These are phyloP conservation scores for Euwallacea similis DNA, from an alignment of 1,140 invertebrate genomes.

Conservation along the genomic window DNA sequence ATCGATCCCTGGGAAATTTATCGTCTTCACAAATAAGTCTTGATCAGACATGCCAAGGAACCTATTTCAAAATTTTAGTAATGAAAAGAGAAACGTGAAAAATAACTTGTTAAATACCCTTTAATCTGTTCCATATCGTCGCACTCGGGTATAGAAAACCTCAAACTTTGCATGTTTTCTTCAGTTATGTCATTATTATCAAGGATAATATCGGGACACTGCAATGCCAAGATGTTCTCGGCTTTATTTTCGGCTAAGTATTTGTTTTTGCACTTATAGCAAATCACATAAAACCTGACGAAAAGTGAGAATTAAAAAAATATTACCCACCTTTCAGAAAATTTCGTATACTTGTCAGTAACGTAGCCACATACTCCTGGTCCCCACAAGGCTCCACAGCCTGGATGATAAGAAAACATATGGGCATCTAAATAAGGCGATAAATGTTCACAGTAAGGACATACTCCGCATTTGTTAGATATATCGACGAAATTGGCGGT, in stretches of 20 bases:
- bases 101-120: constrained; percentile 22
- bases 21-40: constrained; percentile 52
- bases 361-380: constrained; percentile 56
- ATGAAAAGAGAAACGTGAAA: neutral
- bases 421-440: constrained; percentile 51
- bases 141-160: constrained; percentile 43
- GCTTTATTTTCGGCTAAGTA: constrained; percentile 48
- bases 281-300: constrained; percentile 55
- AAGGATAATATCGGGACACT: constrained; percentile 50
- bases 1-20: constrained; percentile 55
- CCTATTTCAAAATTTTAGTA: constrained; percentile 14
- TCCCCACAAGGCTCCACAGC: constrained; percentile 55
- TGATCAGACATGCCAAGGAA: constrained; percentile 37
- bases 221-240: constrained; percentile 35
- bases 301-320: constrained; percentile 4
- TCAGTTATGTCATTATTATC: constrained; percentile 48
- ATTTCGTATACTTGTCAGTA: constrained; percentile 43
- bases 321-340: neutral
- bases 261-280: constrained; percentile 57
- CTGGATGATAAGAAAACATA: constrained; percentile 55
- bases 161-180: constrained; percentile 42
- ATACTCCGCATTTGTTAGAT: constrained; percentile 39
- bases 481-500: constrained; percentile 25
- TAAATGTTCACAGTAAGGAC: constrained; percentile 50
- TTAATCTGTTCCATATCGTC: constrained; percentile 45